phyloP scores from a whole-genome alignment of 2,113 vertebrate species.

The Mastomys coucha region DNA sequence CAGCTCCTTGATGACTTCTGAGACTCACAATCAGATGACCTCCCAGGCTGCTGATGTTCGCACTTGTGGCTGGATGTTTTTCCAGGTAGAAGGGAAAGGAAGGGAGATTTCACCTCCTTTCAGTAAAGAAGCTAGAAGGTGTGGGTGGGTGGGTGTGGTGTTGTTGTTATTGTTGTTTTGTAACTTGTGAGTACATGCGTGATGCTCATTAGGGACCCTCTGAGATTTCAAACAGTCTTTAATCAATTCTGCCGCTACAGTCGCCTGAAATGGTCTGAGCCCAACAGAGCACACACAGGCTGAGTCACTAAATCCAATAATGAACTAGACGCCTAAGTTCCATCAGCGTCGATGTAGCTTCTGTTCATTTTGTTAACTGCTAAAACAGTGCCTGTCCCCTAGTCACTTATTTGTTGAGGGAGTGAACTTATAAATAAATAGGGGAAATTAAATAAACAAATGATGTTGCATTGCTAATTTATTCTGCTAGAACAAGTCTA shows the following conservation, averaged over 20 bases:
- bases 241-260: slow-evolving; percentile 27
- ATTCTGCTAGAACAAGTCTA: not conserved
- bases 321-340: not conserved
- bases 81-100: not conserved
- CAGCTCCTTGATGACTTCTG: no score
- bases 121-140: not conserved
- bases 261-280: slow-evolving; percentile 22
- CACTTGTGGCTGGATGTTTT: not conserved
- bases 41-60: not conserved
- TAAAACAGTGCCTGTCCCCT: not conserved
- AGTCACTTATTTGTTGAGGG: not conserved
- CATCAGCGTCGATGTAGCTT: not conserved
- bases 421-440: slow-evolving; percentile 37
- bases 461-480: not conserved
- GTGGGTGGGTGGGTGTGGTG: not conserved
- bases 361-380: slow-evolving; percentile 39
- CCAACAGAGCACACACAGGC: not conserved
- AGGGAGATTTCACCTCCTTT: not conserved
- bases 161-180: not conserved
- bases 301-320: not conserved
- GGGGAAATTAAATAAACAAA: not conserved
- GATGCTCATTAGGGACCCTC: not conserved
- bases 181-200: not conserved
- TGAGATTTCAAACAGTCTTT: slow-evolving; percentile 17
- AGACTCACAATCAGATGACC: not conserved